These are phyloP conservation scores for Schrankia costaestrigalis DNA, from an alignment of 2,888 invertebrate species.

Conservation along the genomic window DNA sequence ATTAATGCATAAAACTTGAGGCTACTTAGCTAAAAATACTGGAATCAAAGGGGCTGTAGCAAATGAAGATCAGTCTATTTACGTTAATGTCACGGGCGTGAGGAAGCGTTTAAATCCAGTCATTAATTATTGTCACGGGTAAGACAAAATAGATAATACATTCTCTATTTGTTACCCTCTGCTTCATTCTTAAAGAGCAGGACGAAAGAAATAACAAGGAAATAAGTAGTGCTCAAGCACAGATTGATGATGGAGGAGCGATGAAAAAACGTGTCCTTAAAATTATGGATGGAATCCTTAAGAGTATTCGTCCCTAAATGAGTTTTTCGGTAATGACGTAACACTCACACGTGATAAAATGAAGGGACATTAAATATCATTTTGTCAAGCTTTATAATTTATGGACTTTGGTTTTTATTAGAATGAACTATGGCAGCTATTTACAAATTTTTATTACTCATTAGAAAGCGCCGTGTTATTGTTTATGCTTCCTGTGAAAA, in stretches of 20 bases:
- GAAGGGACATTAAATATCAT: conserved; percentile 70
- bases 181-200: conserved; percentile 59
- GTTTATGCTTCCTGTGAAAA: conserved; percentile 56
- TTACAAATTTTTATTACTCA: conserved; percentile 59
- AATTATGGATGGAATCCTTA: conserved; percentile 64
- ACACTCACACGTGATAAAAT: conserved; percentile 56
- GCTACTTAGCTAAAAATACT: conserved; percentile 73
- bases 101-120: conserved; percentile 81
- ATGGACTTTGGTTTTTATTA: conserved; percentile 52
- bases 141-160: conserved; percentile 79
- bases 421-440: conserved; percentile 57
- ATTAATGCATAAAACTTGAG: conserved; percentile 74
- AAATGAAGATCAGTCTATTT: conserved; percentile 78
- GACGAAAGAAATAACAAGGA: conserved; percentile 73
- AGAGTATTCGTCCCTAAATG: conserved; percentile 62
- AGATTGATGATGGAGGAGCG: conserved; percentile 68
- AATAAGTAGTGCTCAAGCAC: conserved; percentile 61
- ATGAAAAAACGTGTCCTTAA: conserved; percentile 72
- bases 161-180: conserved; percentile 74
- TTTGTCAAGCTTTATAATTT: conserved; percentile 75
- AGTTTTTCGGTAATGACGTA: conserved; percentile 66
- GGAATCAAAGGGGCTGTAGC: conserved; percentile 76
- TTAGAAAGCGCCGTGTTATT: conserved; percentile 46
- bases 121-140: conserved; percentile 80
- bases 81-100: conserved; percentile 81